A percentile compares a stretch with the other conserved stretches of the same genome.
phyloP scores from a whole-genome alignment of 2,113 vertebrate genomes.

The Sus scrofa region T2T-Sscrofa CM000819.6:70820001-70820500 shows the following conservation, averaged over 20 bases:
- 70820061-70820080: background rate
- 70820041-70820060: background rate
- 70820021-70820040: background rate
- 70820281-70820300: background rate
- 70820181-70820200: background rate
- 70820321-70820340: conserved; percentile 4
- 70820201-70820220: background rate
- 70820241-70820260: background rate
- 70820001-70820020: background rate
- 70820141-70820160: background rate
- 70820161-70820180: background rate
- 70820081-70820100: background rate
- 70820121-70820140: background rate
- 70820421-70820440: background rate
- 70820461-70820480: background rate
- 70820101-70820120: background rate
- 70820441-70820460: conserved; percentile 25
- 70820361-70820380: background rate
- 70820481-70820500: background rate
- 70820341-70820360: background rate
- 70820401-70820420: background rate
- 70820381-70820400: background rate
- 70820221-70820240: background rate
- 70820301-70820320: background rate
- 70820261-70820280: background rate